Base-by-base conservation (phyloP, 2,888 invertebrate species). In the Hermaeophaga mercurialis region DNA sequence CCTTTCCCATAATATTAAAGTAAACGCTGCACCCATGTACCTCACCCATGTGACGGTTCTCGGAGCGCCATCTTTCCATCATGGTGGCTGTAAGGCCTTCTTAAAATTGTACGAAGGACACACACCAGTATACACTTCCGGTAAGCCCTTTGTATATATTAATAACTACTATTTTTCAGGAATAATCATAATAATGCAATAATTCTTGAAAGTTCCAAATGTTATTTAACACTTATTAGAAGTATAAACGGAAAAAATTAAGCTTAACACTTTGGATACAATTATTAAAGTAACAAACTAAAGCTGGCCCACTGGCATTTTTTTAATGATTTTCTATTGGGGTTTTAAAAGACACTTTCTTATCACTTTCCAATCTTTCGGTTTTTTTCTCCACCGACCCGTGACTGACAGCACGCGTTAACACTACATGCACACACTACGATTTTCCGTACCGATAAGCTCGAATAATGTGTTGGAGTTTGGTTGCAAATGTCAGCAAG, bases 71-170 rank as follows among this genome's bases (percentile, higher is more conserved):
- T 80, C 87, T 45, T 91, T 79, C 61, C 76, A 79, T 58, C 79
- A 81, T 36, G 86, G 85, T 28, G 88, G 88, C 59, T 86, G 85
- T 72, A 80, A 81, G 59, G 89, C 90, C 63, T 91, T 91, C 79
- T 83, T 91, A 67, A 90, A 90, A 81, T 87, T 96, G 61, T 96
- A 95, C 81, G 94, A 95, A 80, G 92, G 93, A 66, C 88, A 94
- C 75, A 87, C 89, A 59, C 92, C 92, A 56, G 89, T 95, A 53
- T 94, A 92, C 76, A 92, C 93, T 0, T 93, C 94, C 62, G 91
- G 86, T 85, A 74, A 70, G 70, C 43, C 8, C 3, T 22, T 22
- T n/a, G n/a, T n/a, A n/a, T n/a, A n/a, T n/a, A n/a, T n/a, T n/a
- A n/a, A n/a, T n/a, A n/a, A n/a, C n/a, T n/a, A n/a, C n/a, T n/a